Evolutionary conservation across 2,888 invertebrate species (phyloP), one percentile per base, ranked within the genome.

Genomic region (Didymodactylos carnosus): DNA sequence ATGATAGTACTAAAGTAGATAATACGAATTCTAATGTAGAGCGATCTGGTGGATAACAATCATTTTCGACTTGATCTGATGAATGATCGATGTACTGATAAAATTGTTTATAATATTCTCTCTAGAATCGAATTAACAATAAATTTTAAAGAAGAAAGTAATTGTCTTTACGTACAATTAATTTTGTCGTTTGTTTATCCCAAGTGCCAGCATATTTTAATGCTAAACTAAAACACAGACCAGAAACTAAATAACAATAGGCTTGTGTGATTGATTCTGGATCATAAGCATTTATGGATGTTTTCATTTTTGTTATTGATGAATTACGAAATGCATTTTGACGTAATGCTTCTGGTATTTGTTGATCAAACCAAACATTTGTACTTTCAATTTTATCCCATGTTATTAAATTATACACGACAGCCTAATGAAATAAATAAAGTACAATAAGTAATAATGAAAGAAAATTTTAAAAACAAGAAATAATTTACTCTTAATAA

Each of bases 171-270:
- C 75, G 73, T 79, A 83, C 87, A 39, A 93, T 85, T 0, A 90
- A 89, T 79, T 88, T 87, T 75, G 90, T 90, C 0, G 94, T 95
- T 73, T 88, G 87, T 73, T 87, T 85, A 82, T 91, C 88, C 16
- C 91, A 91, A 0, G 94, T 90, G 46, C 97, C 95, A 0, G 97
- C 95, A 86, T 89, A 97, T 77, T 91, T 90, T 6, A 98, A 86
- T 0, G 94, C 95, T 78, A 98, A 84, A 11, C 92, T 91, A 86
- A 97, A 90, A 78, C 94, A 92, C 2, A 92, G 93, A 25, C 97
- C 98, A 0, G 93, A 90, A 75, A 94, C 87, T 77, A 95, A 92
- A 83, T 95, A 94, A 84, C 94, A 93, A 84, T 93, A 97, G 0
- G 94, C 94, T 86, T 95, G 94, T 79, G 46, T 74, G 25, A 39